phyloP scores from a whole-genome alignment of 1,140 invertebrate species.

The Brachionus calyciflorus region DNA sequence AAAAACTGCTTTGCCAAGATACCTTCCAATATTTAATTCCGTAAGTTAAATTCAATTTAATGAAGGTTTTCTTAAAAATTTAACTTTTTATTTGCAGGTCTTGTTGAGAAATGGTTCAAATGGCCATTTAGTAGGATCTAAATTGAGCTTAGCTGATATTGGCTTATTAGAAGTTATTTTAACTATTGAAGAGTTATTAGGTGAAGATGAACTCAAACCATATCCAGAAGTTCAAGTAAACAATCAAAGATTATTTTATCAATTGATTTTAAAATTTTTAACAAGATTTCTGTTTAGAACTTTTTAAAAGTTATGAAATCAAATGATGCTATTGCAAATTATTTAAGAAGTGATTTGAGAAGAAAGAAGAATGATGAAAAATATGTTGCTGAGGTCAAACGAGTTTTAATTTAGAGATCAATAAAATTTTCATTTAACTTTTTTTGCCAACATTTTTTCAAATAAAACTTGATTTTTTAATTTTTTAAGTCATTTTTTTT shows the following conservation, averaged over 20 bases:
- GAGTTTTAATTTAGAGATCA: conserved; percentile 10
- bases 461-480: too few species aligned
- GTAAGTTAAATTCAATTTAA: neutral
- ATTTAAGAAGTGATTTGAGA: conserved; percentile 19
- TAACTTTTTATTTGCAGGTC: conserved; percentile 5
- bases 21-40: conserved; percentile 33
- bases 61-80: neutral
- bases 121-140: conserved; percentile 31
- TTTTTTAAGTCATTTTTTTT: too few species aligned
- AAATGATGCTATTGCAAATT: neutral
- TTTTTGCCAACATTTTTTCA: too few species aligned
- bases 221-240: conserved; percentile 44
- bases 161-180: conserved; percentile 36
- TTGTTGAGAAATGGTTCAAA: conserved; percentile 20
- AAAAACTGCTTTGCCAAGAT: conserved; percentile 24
- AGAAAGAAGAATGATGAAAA: conserved; percentile 31
- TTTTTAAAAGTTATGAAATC: conserved; percentile 39
- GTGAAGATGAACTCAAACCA: conserved; percentile 16
- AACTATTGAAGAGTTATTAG: conserved; percentile 31
- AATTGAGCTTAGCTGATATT: conserved; percentile 31
- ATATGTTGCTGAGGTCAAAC: conserved; percentile 35
- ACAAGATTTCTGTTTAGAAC: conserved; percentile 25
- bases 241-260: neutral
- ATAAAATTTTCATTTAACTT: too few species aligned
- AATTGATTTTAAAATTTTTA: neutral